These are phyloP conservation scores for Pangasius krempfi DNA, from an alignment of 2,797 vertebrate species.

Conservation along the genomic window DNA sequence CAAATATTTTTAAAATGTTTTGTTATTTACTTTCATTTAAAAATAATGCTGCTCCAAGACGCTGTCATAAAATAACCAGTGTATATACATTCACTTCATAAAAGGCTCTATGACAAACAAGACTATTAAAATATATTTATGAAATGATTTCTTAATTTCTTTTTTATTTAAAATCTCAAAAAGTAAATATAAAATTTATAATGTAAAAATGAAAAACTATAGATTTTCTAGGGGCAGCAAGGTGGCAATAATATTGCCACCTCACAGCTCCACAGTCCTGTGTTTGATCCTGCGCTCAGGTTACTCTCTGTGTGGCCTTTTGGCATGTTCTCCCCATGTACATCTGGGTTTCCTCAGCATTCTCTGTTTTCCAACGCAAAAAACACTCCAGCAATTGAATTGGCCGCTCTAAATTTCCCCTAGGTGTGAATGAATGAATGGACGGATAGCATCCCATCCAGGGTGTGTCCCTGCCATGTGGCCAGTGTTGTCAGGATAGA, in stretches of 20 bases:
- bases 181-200: neutral
- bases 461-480: neutral
- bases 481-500: neutral
- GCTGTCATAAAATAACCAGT: slow-evolving; percentile 28
- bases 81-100: slow-evolving; percentile 32
- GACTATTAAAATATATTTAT: slow-evolving; percentile 59
- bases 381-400: neutral
- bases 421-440: neutral
- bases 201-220: neutral
- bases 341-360: neutral
- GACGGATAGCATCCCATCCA: neutral
- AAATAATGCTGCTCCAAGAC: slow-evolving; percentile 20
- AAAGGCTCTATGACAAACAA: slow-evolving; percentile 45
- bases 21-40: neutral
- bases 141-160: slow-evolving; percentile 10
- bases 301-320: neutral
- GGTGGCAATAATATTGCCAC: neutral
- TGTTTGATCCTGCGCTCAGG: neutral
- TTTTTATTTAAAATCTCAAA: neutral
- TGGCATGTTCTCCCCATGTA: neutral
- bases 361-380: neutral
- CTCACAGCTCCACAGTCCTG: neutral
- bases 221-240: neutral
- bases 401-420: neutral
- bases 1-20: slow-evolving; percentile 20